Conservation (phyloP, 2,797 vertebrate species). For the Takifugu rubripes region DNA sequence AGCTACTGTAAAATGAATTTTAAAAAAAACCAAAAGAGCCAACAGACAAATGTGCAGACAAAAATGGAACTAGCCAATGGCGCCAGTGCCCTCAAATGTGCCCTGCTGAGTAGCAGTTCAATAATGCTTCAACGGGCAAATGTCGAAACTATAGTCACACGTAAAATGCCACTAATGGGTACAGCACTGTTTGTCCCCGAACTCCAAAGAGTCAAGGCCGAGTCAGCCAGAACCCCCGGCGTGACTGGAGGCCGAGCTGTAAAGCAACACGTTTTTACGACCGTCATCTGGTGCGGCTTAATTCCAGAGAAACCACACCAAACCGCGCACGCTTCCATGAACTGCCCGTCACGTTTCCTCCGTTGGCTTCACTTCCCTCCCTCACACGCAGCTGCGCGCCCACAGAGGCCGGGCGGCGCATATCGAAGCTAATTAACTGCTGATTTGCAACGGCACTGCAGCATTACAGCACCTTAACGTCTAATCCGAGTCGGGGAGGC, state of each 20-base stretch:
- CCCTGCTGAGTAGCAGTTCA: slow-evolving; percentile 43
- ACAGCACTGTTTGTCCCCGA: slow-evolving; percentile 29
- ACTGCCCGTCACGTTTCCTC: slow-evolving; percentile 21
- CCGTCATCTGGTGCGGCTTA: slow-evolving; percentile 44
- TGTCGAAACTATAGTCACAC: slow-evolving; percentile 48
- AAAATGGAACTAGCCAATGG: slow-evolving; percentile 26
- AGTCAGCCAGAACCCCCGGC: slow-evolving; percentile 51
- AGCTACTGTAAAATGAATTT: too few species aligned
- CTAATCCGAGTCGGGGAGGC: too few species aligned
- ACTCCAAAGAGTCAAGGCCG: slow-evolving; percentile 37
- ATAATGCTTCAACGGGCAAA: slow-evolving; percentile 34
- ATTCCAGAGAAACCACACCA: slow-evolving; percentile 38
- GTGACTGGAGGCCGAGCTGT: slow-evolving; percentile 35
- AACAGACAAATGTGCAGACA: slow-evolving; percentile 17
- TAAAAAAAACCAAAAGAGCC: not conserved
- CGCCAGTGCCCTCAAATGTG: slow-evolving; percentile 30
- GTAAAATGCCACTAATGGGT: slow-evolving; percentile 40
- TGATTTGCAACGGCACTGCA: slow-evolving; percentile 30
- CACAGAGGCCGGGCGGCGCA: slow-evolving; percentile 30
- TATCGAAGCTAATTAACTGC: slow-evolving; percentile 10
- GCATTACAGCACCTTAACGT: too few species aligned
- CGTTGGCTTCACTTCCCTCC: slow-evolving; percentile 20
- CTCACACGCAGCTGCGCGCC: slow-evolving; percentile 14
- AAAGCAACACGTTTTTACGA: slow-evolving; percentile 38
- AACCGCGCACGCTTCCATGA: slow-evolving; percentile 32